Percentiles rank a stretch among this genome's conserved stretches.
These are phyloP conservation scores for Hylaeus volcanicus DNA, from an alignment of 1,140 invertebrate species.

Conservation along the genomic window DNA sequence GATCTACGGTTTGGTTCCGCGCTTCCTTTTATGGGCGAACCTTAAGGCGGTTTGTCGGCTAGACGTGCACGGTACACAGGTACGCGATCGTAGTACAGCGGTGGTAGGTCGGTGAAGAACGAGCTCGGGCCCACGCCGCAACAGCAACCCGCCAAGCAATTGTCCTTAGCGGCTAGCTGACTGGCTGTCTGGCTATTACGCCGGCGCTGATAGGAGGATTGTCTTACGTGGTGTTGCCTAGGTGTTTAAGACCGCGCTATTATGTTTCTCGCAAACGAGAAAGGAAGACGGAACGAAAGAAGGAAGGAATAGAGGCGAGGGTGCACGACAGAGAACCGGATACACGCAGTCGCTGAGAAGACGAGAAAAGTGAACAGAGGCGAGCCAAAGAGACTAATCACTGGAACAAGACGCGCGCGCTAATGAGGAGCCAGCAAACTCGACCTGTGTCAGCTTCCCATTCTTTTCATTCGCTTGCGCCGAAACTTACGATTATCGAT, in stretches of 20 bases:
- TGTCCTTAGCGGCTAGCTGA: conserved; percentile 50
- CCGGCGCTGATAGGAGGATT: conserved; percentile 63
- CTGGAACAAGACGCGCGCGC: conserved; percentile 37
- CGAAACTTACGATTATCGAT: conserved; percentile 20
- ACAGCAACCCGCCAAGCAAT: conserved; percentile 50
- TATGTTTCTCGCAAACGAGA: conserved; percentile 49
- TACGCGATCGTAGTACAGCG: conserved; percentile 29
- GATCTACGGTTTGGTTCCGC: conserved; percentile 27
- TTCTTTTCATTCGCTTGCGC: conserved; percentile 1
- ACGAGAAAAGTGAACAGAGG: conserved; percentile 32
- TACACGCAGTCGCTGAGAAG: background rate
- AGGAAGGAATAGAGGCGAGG: background rate
- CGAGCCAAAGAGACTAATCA: conserved; percentile 41
- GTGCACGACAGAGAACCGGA: background rate
- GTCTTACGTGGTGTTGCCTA: conserved; percentile 60
- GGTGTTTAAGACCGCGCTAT: conserved; percentile 64
- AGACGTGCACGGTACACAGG: conserved; percentile 29
- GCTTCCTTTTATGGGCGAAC: conserved; percentile 52
- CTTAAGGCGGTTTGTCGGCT: conserved; percentile 47
- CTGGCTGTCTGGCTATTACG: conserved; percentile 57
- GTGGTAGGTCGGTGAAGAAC: conserved; percentile 44
- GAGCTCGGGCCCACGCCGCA: conserved; percentile 56
- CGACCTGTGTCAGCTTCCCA: conserved; percentile 12
- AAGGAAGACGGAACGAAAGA: background rate
- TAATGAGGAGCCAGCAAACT: conserved; percentile 50